Conservation (phyloP, 2,888 invertebrate species). For the Melinaea menophilus region DNA sequence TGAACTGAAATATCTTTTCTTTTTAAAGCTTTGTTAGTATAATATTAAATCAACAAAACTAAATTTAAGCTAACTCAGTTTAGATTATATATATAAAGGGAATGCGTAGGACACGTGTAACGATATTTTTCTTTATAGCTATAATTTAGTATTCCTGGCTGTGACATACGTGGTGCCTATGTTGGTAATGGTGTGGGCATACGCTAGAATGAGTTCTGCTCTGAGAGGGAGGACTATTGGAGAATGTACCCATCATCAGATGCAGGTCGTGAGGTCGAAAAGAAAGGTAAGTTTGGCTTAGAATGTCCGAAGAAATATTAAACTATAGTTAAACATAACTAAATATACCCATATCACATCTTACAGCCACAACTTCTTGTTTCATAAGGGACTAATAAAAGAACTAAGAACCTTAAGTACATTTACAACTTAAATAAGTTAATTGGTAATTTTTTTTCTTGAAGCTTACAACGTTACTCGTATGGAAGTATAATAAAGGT, state of each 20-base stretch:
- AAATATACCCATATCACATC: slow-evolving; percentile 1
- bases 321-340: not conserved
- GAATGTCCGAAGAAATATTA: too few relatives aligned
- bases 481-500: too few relatives aligned
- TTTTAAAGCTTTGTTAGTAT: too few relatives aligned
- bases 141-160: slow-evolving; percentile 88
- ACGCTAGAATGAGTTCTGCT: slow-evolving; percentile 88
- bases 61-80: not conserved
- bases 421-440: too few relatives aligned
- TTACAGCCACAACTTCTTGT: not conserved
- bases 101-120: not conserved
- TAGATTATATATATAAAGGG: not conserved
- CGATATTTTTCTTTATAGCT: slow-evolving; percentile 72
- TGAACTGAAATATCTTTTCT: too few relatives aligned
- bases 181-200: slow-evolving; percentile 88
- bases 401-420: too few relatives aligned
- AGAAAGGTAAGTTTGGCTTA: slow-evolving; percentile 79
- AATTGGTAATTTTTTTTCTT: too few relatives aligned
- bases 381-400: too few relatives aligned
- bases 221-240: slow-evolving; percentile 91
- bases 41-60: not conserved
- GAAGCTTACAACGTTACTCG: too few relatives aligned
- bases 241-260: slow-evolving; percentile 89
- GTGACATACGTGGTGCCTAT: slow-evolving; percentile 91
- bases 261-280: slow-evolving; percentile 90